Evolutionary conservation across 2,888 invertebrate species (phyloP), one percentile per base, ranked within the genome.

Genomic region (Torymus auratus): DNA sequence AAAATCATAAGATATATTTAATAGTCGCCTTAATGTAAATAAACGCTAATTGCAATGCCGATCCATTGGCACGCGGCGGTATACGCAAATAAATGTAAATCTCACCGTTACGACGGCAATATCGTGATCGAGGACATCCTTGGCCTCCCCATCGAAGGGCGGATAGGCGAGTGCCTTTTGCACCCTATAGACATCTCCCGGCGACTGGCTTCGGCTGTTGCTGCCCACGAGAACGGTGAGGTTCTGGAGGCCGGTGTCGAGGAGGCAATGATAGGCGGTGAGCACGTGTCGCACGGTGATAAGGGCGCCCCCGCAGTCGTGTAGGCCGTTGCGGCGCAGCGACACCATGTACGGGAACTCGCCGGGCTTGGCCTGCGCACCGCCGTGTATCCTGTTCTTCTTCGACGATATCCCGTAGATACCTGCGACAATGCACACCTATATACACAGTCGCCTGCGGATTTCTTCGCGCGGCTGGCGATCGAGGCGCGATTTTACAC

Each of bases 271-370:
- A 71, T 71, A 77, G n/a, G 77, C 70, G 23, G 61, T 71, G 10
- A 65, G 23, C 23, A 78, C 78, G 71, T 65, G 78, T 71, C 56
- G 12, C 4, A n/a, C 0, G 14, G 28, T 62, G 77, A 78, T 71
- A 78, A 78, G 71, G 0, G 61, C 70, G 5, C 58, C 71, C 7
- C 23, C 71, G 58, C 64, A 65, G 58, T 78, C 77, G 65, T 71
- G 77, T 23, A 2, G 13, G 2, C 20, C 64, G 52, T 64, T 64
- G 11, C 64, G 64, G 5, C 65, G 50, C 1, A 65, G 71, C 58
- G 71, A 71, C 56, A 58, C 71, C 70, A 65, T 71, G 65, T 71
- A 71, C n/a, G 77, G 71, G 41, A 78, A 78, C 52, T 77, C 56
- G 28, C 41, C 69, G 23, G 64, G 20, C 23, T n/a, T 12, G 41